A percentile compares a stretch with the other conserved stretches of the same genome.
These are phyloP conservation scores for Poecilia wingei DNA, from an alignment of 2,797 vertebrate species.

Conservation along the genomic window DNA sequence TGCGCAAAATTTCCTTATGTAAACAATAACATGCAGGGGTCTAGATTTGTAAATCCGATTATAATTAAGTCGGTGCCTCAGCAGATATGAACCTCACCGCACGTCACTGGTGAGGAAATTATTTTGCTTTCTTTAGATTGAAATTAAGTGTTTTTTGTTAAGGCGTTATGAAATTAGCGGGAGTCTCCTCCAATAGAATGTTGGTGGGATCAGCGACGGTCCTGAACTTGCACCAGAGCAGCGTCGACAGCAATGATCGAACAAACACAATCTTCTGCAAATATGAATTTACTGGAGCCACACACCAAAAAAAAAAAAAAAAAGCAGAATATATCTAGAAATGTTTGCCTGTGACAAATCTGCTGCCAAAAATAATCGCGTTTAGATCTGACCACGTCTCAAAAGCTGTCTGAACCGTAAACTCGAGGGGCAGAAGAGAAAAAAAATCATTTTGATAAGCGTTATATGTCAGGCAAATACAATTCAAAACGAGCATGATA, in stretches of 20 bases:
- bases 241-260: neutral
- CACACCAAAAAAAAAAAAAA: neutral
- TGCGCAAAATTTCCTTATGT: no score
- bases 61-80: no score
- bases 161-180: neutral
- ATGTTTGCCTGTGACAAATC: slow-evolving; percentile 2
- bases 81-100: no score
- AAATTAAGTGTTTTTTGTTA: neutral
- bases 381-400: neutral
- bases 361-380: neutral
- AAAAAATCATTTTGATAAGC: neutral
- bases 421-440: no score
- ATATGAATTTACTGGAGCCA: neutral
- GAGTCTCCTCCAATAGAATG: no score
- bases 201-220: no score
- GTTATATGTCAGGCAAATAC: slow-evolving; percentile 1
- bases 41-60: no score
- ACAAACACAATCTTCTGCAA: neutral
- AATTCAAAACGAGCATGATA: neutral
- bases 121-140: neutral
- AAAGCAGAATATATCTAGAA: neutral
- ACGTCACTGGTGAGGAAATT: no score
- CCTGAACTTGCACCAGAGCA: neutral
- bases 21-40: no score
- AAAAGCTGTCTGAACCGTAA: no score